These are phyloP conservation scores for Epinephelus awoara DNA, from an alignment of 2,797 vertebrate genomes.

Conservation along the genomic window DNA sequence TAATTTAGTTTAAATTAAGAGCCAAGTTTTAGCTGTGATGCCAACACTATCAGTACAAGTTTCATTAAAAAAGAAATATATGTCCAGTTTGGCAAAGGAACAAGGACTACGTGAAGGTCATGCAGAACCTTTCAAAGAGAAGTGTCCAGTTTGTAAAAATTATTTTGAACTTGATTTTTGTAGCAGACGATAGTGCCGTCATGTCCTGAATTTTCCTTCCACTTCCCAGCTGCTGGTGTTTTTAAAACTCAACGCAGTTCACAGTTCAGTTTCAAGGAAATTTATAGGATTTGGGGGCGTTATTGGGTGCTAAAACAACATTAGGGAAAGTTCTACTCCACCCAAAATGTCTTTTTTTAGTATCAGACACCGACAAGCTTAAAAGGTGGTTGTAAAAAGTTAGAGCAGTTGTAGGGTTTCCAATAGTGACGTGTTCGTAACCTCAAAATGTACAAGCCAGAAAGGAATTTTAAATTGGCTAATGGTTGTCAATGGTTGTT, in stretches of 20 bases:
- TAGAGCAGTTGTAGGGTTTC: background rate
- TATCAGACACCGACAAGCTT: background rate
- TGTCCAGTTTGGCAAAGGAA: conserved; percentile 7
- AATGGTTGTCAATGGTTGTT: background rate
- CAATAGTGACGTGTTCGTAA: background rate
- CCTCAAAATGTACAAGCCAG: background rate
- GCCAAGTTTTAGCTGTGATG: conserved; percentile 2
- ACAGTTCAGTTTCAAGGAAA: background rate
- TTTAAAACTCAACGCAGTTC: background rate
- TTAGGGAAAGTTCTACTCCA: background rate
- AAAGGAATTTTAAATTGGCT: background rate
- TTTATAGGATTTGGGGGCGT: background rate
- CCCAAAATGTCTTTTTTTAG: conserved; percentile 5
- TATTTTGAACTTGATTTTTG: background rate
- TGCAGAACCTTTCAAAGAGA: conserved; percentile 10
- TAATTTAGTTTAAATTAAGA: conserved; percentile 46
- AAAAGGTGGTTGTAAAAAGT: conserved; percentile 1
- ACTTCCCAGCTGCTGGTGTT: background rate
- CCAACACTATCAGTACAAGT: conserved; percentile 14
- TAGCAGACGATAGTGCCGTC: background rate
- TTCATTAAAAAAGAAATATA: conserved; percentile 34
- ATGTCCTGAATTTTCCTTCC: background rate
- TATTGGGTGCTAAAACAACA: conserved; percentile 5
- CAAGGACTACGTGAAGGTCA: conserved; percentile 37
- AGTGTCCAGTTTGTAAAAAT: conserved; percentile 4